Conservation (phyloP, 2,888 invertebrate genomes). For the Mylabris sibirica region DNA sequence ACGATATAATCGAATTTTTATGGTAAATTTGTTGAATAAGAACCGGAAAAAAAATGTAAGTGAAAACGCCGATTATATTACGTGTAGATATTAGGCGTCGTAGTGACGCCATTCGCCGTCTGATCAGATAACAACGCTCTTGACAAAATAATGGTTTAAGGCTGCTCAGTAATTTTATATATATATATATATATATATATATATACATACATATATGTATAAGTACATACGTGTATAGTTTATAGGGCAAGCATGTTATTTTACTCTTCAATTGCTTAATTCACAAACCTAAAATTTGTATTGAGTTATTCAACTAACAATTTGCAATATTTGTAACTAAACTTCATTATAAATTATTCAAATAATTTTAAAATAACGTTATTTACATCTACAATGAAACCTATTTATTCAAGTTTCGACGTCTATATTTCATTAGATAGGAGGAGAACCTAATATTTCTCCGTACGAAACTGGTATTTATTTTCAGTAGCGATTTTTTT, state of each 20-base stretch:
- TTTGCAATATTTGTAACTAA: slow-evolving; percentile 4
- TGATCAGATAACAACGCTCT: slow-evolving; percentile 38
- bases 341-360: slow-evolving; percentile 13
- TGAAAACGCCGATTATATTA: slow-evolving; percentile 24
- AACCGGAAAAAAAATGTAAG: slow-evolving; percentile 22
- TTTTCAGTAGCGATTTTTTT: not conserved
- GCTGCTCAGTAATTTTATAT: slow-evolving; percentile 32
- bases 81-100: slow-evolving; percentile 32
- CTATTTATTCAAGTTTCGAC: not conserved
- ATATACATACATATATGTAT: too few species aligned
- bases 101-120: slow-evolving; percentile 29
- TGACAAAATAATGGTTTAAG: slow-evolving; percentile 38
- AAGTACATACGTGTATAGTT: not conserved
- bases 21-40: slow-evolving; percentile 18
- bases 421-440: not conserved
- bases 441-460: not conserved
- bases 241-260: slow-evolving; percentile 30
- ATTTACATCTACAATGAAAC: not conserved
- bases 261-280: slow-evolving; percentile 35
- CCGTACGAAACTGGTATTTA: not conserved
- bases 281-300: slow-evolving; percentile 29
- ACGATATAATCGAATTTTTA: not conserved
- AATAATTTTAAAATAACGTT: not conserved
- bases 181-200: not conserved
- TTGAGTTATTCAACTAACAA: slow-evolving; percentile 32